Base-by-base conservation (phyloP, 2,888 invertebrate species). In the Brachynemurus nebulosus region DNA sequence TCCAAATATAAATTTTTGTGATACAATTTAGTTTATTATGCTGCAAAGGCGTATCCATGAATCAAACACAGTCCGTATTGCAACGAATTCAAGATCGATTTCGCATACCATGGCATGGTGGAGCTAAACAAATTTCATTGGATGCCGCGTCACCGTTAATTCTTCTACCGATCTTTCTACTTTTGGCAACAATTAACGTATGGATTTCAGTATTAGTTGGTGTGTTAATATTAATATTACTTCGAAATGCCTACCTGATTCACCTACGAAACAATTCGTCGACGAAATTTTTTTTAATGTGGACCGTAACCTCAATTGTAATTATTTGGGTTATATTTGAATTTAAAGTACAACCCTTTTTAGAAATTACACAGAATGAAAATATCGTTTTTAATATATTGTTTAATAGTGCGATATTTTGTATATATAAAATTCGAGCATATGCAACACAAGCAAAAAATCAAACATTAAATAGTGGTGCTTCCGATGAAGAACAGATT, bases 201-300 rank as follows among this genome's bases (percentile, higher is more conserved):
- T 63, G 59, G 54, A 55, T 60, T 20, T 47, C 53, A 33, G 50
- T 62, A 34, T 58, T 63, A 38, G 40, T 62, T 33, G 33, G 50
- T 8, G 49, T 59, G 7, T 52, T 62, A 18, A 43, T 37, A 3
- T n/a, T 48, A 11, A 9, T 40, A 8, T 17, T 48, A 17, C 9
- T 45, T 6, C 20, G 8, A 37, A 2, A 18, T 34, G 25, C 20
- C 17, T 33, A 39, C 34, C 30, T 9, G 40, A 11, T 48, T 45
- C 12, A 59, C 54, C 35, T 46, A 44, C 23, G 33, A 17, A 45
- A 46, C 9, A 50, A 53, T 41, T 57, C 61, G 3, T 70, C 76
- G 47, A 80, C 85, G 2, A 76, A 77, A 55, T 86, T 88, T 61
- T 86, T 86, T 60, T 70, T 75, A 48, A 72, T 78, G 51, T 86